Conservation (phyloP, 2,888 invertebrate genomes). For the Drosophila borealis region DNA sequence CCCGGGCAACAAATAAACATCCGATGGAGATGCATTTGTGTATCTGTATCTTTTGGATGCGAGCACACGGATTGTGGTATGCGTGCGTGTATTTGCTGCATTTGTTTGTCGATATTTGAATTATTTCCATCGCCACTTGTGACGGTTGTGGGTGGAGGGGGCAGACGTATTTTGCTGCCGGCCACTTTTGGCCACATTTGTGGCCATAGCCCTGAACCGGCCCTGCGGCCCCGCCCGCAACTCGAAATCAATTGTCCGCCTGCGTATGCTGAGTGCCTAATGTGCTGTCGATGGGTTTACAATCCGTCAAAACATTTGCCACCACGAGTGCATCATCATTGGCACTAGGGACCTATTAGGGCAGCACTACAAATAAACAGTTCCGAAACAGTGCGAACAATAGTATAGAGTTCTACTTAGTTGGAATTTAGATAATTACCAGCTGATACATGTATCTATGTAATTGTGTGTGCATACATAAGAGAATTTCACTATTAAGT, state of each 20-base stretch:
- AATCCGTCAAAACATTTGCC: conserved; percentile 76
- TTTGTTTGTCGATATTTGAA: conserved; percentile 74
- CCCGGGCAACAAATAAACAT: conserved; percentile 50
- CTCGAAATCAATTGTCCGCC: conserved; percentile 65
- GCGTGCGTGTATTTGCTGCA: conserved; percentile 33
- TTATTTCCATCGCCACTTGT: conserved; percentile 66
- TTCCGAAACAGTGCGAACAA: conserved; percentile 1
- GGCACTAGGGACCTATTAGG: conserved; percentile 50
- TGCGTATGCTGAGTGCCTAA: conserved; percentile 62
- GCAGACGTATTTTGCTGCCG: conserved; percentile 28
- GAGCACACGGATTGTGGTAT: conserved; percentile 52
- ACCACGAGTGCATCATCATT: conserved; percentile 60
- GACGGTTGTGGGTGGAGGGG: not conserved
- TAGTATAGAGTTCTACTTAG: conserved; percentile 24
- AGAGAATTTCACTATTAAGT: not conserved
- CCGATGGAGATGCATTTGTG: conserved; percentile 11
- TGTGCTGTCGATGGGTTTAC: conserved; percentile 77
- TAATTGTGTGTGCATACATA: not conserved
- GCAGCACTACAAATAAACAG: conserved; percentile 53
- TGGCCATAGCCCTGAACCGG: conserved; percentile 36
- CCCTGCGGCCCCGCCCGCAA: not conserved
- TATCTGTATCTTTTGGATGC: conserved; percentile 36
- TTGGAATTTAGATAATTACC: conserved; percentile 44
- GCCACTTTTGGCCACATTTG: conserved; percentile 75
- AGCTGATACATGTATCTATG: conserved; percentile 5